These are phyloP conservation scores for Coenonympha glycerion DNA, from an alignment of 2,888 invertebrate genomes.

Conservation along the genomic window DNA sequence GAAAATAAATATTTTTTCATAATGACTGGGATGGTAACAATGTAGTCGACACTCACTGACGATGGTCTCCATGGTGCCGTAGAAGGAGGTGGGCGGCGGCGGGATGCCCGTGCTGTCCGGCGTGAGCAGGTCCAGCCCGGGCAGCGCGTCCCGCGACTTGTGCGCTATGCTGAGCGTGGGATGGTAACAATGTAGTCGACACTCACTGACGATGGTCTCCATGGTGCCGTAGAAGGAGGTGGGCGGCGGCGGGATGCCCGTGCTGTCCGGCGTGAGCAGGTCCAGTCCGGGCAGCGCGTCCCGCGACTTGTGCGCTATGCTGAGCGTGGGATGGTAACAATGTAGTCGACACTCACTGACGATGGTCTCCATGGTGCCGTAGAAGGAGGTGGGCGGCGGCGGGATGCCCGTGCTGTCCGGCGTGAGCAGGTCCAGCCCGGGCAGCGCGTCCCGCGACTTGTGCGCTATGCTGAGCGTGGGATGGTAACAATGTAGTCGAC, in stretches of 20 bases:
- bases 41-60: constrained; percentile 40
- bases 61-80: constrained; percentile 54
- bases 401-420: constrained; percentile 57
- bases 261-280: constrained; percentile 54
- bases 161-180: constrained; percentile 38
- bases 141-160: constrained; percentile 60
- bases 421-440: constrained; percentile 60
- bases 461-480: constrained; percentile 39
- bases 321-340: neutral
- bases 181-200: neutral
- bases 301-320: constrained; percentile 55
- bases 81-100: constrained; percentile 61
- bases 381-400: constrained; percentile 61
- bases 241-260: constrained; percentile 56
- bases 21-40: neutral
- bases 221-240: constrained; percentile 65
- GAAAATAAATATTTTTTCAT: neutral
- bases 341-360: constrained; percentile 40
- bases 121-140: constrained; percentile 60
- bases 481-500: neutral
- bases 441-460: constrained; percentile 60
- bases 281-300: constrained; percentile 65
- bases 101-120: constrained; percentile 57
- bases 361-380: constrained; percentile 54
- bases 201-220: constrained; percentile 46